Base-by-base conservation (phyloP, 2,113 vertebrate species). In the Ctenodactylus gundi region DNA sequence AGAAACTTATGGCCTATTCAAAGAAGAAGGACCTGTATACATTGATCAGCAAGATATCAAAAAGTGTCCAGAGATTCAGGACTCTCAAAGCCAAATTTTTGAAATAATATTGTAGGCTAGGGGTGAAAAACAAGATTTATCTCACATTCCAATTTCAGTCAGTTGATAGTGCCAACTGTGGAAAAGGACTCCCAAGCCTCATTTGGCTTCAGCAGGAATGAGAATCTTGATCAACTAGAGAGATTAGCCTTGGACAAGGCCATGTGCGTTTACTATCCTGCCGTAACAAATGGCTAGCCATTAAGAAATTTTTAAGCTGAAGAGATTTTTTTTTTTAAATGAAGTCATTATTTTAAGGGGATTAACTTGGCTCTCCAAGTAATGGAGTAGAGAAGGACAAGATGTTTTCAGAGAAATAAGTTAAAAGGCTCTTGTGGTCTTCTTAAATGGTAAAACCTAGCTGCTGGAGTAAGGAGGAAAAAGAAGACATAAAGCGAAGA, bases 351-450 rank as follows among this genome's bases (percentile, higher is more conserved):
- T 88, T 80, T 92, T 58, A 94, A 87, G 64, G 51, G n/a, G 8
- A 81, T 91, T 36, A 80, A 89, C 67, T 92, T 87, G 49, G 27
- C 34, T 94, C 41, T 67, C 12, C 31, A 76, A 3, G 46, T 73
- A 87, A 76, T 9, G 10, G 49, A 81, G 76, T 83, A 77, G 60
- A 93, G 51, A 46, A 77, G 65, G 34, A 93, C 8, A 64, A 25
- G 44, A 73, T 92, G 17, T 85, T 92, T 91, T 87, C 44, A 55
- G 60, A 95, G 58, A 91, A 83, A 87, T 29, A 87, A 93, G 23
- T 73, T 58, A 20, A 83, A 75, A 67, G 60, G 21, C 27, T 94
- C 76, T 67, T 53, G 7, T 17, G 23, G 9, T 86, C 15, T 64
- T 78, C 31, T 55, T 44, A 77, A 93, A 55, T 70, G 46, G 53